Evolutionary conservation across 2,888 invertebrate genomes (phyloP).

Genomic region (Leptopilina myrica): DNA sequence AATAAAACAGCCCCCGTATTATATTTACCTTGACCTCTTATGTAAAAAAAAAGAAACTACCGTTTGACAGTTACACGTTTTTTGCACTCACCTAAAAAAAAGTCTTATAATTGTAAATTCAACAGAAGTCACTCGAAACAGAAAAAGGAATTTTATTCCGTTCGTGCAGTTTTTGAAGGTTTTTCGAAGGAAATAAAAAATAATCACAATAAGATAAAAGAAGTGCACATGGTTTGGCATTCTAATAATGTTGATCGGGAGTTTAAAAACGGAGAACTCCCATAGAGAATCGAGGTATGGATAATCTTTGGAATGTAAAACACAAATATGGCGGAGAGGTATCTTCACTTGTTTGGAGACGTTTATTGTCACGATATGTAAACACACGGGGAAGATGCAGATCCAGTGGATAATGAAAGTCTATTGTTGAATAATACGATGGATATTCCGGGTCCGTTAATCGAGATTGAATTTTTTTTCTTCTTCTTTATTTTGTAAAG

Average conservation of each 20-base stretch:
- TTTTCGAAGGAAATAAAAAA: no score
- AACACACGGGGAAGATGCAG: conserved; percentile 23
- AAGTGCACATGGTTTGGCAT: neutral
- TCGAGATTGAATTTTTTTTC: neutral
- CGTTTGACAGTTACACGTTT: no score
- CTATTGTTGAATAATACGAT: conserved; percentile 13
- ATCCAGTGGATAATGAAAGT: conserved; percentile 36
- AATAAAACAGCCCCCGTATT: no score
- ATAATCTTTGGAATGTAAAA: conserved; percentile 31
- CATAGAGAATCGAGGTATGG: conserved; percentile 25
- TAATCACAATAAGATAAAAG: no score
- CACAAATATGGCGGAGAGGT: conserved; percentile 11
- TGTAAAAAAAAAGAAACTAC: no score
- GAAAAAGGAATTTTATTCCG: no score
- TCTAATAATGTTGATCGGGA: conserved; percentile 9
- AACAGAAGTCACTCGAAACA: no score
- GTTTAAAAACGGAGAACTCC: conserved; percentile 9
- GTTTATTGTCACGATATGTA: conserved; percentile 39
- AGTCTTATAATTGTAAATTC: no score
- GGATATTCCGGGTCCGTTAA: conserved; percentile 14
- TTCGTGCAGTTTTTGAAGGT: no score
- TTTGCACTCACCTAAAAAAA: no score
- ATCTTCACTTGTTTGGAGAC: conserved; percentile 25
- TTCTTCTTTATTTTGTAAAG: conserved; percentile 16
- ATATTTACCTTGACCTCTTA: no score